phyloP scores from a whole-genome alignment of 2,888 invertebrate genomes.

The Alcis repandata region DNA sequence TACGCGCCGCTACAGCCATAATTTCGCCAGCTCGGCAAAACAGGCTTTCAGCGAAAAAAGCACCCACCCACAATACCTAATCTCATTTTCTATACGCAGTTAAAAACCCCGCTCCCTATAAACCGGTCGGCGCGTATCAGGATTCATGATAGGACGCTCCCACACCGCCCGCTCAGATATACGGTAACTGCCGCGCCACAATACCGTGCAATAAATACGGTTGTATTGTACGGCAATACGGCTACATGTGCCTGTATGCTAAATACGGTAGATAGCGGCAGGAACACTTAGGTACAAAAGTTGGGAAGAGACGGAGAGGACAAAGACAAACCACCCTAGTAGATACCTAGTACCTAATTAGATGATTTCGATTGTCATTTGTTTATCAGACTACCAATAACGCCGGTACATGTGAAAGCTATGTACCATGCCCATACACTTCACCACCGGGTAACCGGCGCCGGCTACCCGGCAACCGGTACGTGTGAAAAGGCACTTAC shows the following conservation, averaged over 20 bases:
- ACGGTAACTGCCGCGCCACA: conserved; percentile 84
- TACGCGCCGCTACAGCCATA: conserved; percentile 5
- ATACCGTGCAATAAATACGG: conserved; percentile 85
- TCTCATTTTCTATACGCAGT: conserved; percentile 52
- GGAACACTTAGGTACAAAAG: conserved; percentile 9
- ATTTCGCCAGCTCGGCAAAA: conserved; percentile 23
- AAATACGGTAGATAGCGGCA: conserved; percentile 21
- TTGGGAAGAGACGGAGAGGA: not conserved
- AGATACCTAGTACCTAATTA: not conserved
- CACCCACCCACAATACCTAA: conserved; percentile 46
- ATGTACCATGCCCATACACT: no score
- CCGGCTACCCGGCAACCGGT: no score
- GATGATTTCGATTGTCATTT: not conserved
- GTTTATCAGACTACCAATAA: no score
- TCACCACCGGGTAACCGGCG: no score
- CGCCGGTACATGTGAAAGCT: no score
- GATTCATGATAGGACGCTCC: conserved; percentile 83
- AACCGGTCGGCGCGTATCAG: conserved; percentile 79
- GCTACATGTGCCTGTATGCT: conserved; percentile 67
- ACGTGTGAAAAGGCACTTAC: no score
- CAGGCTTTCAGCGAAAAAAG: conserved; percentile 36
- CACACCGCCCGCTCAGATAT: conserved; percentile 79
- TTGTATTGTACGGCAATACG: conserved; percentile 76
- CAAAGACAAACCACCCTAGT: not conserved
- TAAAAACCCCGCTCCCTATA: conserved; percentile 67